phyloP scores from a whole-genome alignment of 2,797 vertebrate genomes.

The Silurus lanzhouensis region DNA sequence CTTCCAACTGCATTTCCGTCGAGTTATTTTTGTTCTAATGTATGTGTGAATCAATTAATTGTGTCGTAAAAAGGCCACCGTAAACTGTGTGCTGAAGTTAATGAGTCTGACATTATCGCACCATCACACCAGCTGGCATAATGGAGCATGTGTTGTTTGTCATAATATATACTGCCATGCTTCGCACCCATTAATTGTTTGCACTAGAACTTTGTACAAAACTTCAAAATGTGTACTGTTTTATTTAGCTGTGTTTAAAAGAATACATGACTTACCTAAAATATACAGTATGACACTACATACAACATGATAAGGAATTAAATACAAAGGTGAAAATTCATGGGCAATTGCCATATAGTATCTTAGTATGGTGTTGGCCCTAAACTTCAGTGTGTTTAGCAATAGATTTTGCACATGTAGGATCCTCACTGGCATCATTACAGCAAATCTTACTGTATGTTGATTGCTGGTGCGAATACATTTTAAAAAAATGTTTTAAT shows the following conservation, averaged over 20 bases:
- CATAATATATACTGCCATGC: conserved; percentile 94
- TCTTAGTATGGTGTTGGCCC: not conserved
- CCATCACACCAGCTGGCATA: conserved; percentile 98
- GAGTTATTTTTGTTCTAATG: conserved; percentile 98
- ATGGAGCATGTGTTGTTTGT: conserved; percentile 98
- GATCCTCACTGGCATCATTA: too few species aligned
- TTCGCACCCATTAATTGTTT: conserved; percentile 94
- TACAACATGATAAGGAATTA: not conserved
- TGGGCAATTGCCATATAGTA: not conserved
- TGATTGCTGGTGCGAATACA: not conserved
- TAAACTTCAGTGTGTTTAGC: not conserved
- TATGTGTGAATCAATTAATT: conserved; percentile 99
- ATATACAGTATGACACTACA: not conserved
- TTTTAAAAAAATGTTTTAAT: not conserved
- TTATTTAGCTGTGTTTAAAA: not conserved
- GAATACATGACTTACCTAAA: not conserved
- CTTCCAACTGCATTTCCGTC: conserved; percentile 89
- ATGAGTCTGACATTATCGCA: conserved; percentile 98
- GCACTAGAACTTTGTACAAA: conserved; percentile 82
- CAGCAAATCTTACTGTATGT: too few species aligned
- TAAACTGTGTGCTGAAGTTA: conserved; percentile 98
- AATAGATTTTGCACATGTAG: not conserved
- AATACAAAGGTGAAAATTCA: not conserved
- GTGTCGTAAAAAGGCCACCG: conserved; percentile 90
- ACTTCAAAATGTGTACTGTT: conserved; percentile 37